Conservation (phyloP, 2,888 invertebrate species). For the Maniola hyperantus region DNA sequence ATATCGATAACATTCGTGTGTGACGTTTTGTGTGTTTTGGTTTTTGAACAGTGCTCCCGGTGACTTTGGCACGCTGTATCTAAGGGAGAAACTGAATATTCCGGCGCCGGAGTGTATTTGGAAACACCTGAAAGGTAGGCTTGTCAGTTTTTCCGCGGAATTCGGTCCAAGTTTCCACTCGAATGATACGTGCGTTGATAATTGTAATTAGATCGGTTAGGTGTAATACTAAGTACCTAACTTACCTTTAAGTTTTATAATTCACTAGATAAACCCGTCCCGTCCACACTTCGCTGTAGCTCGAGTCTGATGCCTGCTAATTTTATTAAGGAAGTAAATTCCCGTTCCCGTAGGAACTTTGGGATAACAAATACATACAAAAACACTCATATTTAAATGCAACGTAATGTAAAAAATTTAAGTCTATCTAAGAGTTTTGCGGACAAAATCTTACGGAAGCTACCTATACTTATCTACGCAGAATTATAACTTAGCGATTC, state of each 20-base stretch:
- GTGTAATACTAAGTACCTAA: not conserved
- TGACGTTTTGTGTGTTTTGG: conserved; percentile 43
- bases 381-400: too few relatives aligned
- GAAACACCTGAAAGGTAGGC: conserved; percentile 77
- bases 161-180: conserved; percentile 61
- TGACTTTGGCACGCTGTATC: conserved; percentile 64
- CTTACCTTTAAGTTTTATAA: not conserved
- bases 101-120: conserved; percentile 71
- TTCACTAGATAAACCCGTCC: not conserved
- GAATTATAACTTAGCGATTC: too few relatives aligned
- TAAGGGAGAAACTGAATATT: conserved; percentile 72
- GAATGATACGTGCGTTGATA: conserved; percentile 23
- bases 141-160: conserved; percentile 43
- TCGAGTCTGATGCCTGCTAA: too few relatives aligned
- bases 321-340: too few relatives aligned
- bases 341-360: too few relatives aligned
- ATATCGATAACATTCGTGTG: conserved; percentile 59
- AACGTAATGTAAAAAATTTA: too few relatives aligned
- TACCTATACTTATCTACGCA: too few relatives aligned
- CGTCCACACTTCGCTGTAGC: too few relatives aligned
- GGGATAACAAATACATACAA: too few relatives aligned
- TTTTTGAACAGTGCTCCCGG: conserved; percentile 60
- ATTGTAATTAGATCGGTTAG: conserved; percentile 14
- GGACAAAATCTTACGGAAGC: too few relatives aligned
- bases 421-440: too few relatives aligned